Percentiles rank a stretch among this genome's conserved stretches.
Conservation (phyloP, 2,888 invertebrate species). For the Lithophane leautieri region DNA sequence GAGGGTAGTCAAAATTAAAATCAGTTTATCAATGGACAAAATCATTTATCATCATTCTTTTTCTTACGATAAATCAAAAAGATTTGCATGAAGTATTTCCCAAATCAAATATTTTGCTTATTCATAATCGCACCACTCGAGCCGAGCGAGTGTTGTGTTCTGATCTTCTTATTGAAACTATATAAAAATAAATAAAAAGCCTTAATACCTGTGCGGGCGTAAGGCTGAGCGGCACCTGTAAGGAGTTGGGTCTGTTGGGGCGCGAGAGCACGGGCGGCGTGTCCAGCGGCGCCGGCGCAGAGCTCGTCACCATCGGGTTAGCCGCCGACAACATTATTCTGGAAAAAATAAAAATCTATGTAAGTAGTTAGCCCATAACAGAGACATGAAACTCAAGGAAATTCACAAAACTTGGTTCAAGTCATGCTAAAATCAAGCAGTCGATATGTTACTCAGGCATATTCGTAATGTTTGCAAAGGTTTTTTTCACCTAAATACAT, state of each 20-base stretch:
- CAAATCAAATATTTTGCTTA: neutral
- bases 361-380: slow-evolving; percentile 1
- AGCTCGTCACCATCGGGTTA: slow-evolving; percentile 83
- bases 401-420: neutral
- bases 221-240: slow-evolving; percentile 92
- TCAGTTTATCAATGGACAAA: neutral
- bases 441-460: neutral
- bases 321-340: slow-evolving; percentile 90
- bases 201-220: slow-evolving; percentile 86
- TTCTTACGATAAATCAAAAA: neutral
- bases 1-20: neutral
- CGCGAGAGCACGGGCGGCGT: slow-evolving; percentile 83
- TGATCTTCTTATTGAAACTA: neutral
- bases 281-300: slow-evolving; percentile 73
- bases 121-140: neutral
- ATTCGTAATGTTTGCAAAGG: neutral
- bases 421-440: neutral
- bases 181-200: slow-evolving; percentile 13
- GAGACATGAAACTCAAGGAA: neutral
- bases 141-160: neutral
- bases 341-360: slow-evolving; percentile 55
- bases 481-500: neutral
- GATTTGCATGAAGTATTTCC: neutral
- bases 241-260: slow-evolving; percentile 93
- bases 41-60: neutral